A percentile compares a stretch with the other conserved stretches of the same genome.
Conservation (phyloP, 2,888 invertebrate species). For the Tachystola acroxantha region DNA sequence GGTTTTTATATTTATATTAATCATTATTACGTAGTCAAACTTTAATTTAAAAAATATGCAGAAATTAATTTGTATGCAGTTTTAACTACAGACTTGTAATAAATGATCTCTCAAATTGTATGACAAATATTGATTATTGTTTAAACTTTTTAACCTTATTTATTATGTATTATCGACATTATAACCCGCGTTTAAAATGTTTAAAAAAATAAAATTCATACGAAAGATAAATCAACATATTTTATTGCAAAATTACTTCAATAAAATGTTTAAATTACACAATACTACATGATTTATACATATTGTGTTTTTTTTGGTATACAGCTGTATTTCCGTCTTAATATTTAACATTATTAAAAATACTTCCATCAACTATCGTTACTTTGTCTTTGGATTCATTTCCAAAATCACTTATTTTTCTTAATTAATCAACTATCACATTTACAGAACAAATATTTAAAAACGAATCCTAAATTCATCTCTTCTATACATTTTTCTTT, state of each 20-base stretch:
- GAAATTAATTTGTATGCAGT: too few relatives aligned
- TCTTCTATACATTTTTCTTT: too few relatives aligned
- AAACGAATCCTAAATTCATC: too few relatives aligned
- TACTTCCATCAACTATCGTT: conserved; percentile 5
- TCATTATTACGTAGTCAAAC: too few relatives aligned
- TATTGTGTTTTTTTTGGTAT: conserved; percentile 40
- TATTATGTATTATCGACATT: too few relatives aligned
- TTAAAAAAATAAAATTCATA: background rate
- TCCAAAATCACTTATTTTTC: conserved; percentile 15
- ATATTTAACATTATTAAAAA: conserved; percentile 5
- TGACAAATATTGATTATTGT: too few relatives aligned
- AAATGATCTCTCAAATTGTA: too few relatives aligned
- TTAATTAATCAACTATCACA: conserved; percentile 39
- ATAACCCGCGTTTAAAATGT: too few relatives aligned
- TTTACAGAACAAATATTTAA: conserved; percentile 27
- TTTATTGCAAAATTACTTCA: conserved; percentile 4
- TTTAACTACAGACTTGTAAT: too few relatives aligned
- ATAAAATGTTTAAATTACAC: conserved; percentile 1
- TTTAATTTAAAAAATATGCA: too few relatives aligned
- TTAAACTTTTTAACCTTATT: too few relatives aligned
- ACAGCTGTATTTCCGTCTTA: conserved; percentile 42
- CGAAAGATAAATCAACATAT: conserved; percentile 2
- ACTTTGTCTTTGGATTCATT: conserved; percentile 17
- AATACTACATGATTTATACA: conserved; percentile 1
- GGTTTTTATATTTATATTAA: too few relatives aligned